Evolutionary conservation across 2,888 invertebrate species (phyloP), one percentile per base, ranked within the genome.

Genomic region (Ophion ellenae): DNA sequence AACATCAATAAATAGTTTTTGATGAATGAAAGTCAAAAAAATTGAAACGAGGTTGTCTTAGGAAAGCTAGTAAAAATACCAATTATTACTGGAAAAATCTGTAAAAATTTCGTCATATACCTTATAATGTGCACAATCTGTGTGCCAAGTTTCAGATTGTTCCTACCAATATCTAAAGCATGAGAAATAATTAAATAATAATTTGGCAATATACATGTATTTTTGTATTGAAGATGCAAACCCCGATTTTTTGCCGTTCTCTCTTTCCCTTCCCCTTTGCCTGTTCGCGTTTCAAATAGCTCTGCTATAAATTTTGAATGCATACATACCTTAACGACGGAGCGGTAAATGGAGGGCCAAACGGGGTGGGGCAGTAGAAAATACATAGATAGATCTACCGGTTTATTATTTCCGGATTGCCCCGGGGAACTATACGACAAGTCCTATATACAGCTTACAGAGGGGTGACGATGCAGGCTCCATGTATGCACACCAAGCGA

Each of bases 361-460:
- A 10, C 47, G 53, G 10, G 45, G 9, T 32, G 40, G 64, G 61
- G 47, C 32, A 64, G 20, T 10, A 40, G 10, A 73, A 64, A 40
- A 66, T 61, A 81, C 74, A 53, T 45, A 36, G 63, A 32, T 69
- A 78, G 78, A 84, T 81, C 73, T 84, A 84, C 77, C 67, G 81
- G 81, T 81, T 84, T 84, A 84, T 84, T 81, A 84, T 84, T 84
- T 84, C 84, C 84, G 84, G 81, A 81, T 84, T 78, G 81, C 74
- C 45, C n/a, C 14, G 40, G 57, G 59, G 57, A 81, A 85, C 78
- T 75, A 81, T 82, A 79, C 77, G 81, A 66, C 69, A 64, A 75
- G 57, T 73, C 64, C 59, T 47, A 63, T 17, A 69, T 45, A 47
- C 45, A 74, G 63, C 67, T 11, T 69, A 20, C 20, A 9, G 40